Evolutionary conservation across 2,888 invertebrate species (phyloP).

Genomic region (Molanna angustata): DNA sequence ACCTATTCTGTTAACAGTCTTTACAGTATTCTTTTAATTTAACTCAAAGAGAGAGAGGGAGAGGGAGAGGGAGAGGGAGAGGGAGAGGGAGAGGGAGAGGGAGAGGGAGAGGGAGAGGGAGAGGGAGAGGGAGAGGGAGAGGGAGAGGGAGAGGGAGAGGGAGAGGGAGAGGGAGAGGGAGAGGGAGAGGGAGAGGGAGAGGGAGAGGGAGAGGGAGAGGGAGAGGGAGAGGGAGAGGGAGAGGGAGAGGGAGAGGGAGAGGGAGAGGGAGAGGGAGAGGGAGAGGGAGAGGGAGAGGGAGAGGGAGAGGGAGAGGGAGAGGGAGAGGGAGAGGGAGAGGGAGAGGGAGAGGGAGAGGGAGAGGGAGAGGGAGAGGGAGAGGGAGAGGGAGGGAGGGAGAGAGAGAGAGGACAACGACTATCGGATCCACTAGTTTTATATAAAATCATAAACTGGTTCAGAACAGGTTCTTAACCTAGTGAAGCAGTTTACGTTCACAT

Average conservation of each 20-base stretch:
- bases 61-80: conserved; percentile 6
- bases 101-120: conserved; percentile 21
- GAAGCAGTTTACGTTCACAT: no score
- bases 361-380: no score
- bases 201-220: conserved; percentile 22
- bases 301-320: conserved; percentile 16
- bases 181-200: conserved; percentile 17
- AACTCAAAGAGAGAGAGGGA: no score
- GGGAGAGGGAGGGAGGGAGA: no score
- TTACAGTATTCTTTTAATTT: no score
- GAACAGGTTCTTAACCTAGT: no score
- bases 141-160: neutral
- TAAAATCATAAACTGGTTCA: no score
- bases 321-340: no score
- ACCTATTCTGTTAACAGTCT: no score
- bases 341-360: no score
- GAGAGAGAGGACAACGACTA: no score
- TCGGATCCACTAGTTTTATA: no score
- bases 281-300: conserved; percentile 21
- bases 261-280: conserved; percentile 22
- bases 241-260: conserved; percentile 20
- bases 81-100: conserved; percentile 22
- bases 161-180: neutral
- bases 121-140: conserved; percentile 16
- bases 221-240: conserved; percentile 21